A percentile compares a stretch with the other conserved stretches of the same genome.
These are phyloP conservation scores for Pseudolaguvia tuberculata DNA, from an alignment of 2,113 vertebrate genomes.

Conservation along the genomic window DNA sequence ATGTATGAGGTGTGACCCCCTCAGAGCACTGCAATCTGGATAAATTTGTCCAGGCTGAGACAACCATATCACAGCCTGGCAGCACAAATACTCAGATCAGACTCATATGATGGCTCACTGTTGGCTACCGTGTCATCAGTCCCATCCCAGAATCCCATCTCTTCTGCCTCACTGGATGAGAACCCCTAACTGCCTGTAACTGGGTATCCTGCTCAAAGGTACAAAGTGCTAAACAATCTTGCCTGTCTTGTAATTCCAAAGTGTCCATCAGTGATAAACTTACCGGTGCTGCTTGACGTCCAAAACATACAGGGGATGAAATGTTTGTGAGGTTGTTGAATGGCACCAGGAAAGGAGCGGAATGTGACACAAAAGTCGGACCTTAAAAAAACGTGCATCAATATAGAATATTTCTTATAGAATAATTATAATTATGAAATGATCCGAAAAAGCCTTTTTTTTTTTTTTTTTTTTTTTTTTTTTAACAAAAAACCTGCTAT, in stretches of 20 bases:
- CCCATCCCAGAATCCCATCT: slow-evolving; percentile 79
- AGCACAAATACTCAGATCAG: slow-evolving; percentile 85
- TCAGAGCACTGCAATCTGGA: slow-evolving; percentile 66
- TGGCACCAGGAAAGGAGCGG: background rate
- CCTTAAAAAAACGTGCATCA: slow-evolving; percentile 22
- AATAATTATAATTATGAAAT: no score
- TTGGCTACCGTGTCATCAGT: slow-evolving; percentile 90
- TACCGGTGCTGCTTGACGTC: slow-evolving; percentile 5
- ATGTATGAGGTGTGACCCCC: slow-evolving; percentile 70
- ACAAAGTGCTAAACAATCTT: background rate
- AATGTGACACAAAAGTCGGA: slow-evolving; percentile 18
- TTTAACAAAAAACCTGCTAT: no score
- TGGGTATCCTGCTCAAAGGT: slow-evolving; percentile 5
- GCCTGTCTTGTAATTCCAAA: background rate
- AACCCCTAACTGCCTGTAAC: slow-evolving; percentile 14
- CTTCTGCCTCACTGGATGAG: slow-evolving; percentile 76
- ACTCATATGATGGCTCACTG: slow-evolving; percentile 82
- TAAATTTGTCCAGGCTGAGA: slow-evolving; percentile 66
- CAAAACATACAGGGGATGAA: slow-evolving; percentile 17
- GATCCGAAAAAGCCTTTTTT: no score
- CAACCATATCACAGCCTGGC: slow-evolving; percentile 75
- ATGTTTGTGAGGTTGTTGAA: slow-evolving; percentile 30
- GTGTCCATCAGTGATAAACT: background rate
- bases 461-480: no score
- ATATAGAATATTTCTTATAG: no score